Base-by-base conservation (phyloP, 2,113 vertebrate species). In the Muscicapa adusta region DNA sequence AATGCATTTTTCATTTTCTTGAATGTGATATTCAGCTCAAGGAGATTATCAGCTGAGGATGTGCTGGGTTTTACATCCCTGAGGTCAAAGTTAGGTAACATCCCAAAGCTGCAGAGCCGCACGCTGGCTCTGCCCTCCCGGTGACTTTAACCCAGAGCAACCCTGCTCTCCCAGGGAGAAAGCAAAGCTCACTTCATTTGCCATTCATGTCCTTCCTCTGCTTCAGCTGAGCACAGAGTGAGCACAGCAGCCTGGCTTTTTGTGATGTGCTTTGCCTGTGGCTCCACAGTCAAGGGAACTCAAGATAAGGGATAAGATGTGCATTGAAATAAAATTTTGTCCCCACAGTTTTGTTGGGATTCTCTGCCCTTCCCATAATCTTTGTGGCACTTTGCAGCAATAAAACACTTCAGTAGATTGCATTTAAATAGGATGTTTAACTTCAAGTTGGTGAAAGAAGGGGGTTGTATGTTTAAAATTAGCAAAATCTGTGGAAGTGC, bases 1-100 rank as follows among this genome's bases (percentile, higher is more conserved):
- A 92, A 63, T 14, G 23, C n/a, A 10, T 91, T 74, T 96, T 95
- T 76, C 31, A 18, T 90, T 95, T 89, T 85, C 63, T 80, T 79
- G 65, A 33, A 47, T 38, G 36, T 79, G 74, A 70, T 93, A 48
- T n/a, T 79, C 54, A 88, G 62, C 87, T 91, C 54, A n/a, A 36
- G 66, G 74, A 91, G 51, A 63, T 85, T 71, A 85, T 60, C 74
- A 88, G 63, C 67, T 71, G 79, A 57, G 78, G 18, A 48, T 5
- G 12, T 66, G 51, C 62, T 93, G 47, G 73, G 54, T 20, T 93
- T 73, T 56, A 25, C 71, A 40, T 73, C 38, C 31, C 33, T 79
- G 38, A 40, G 62, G 73, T 88, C 75, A 48, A 34, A n/a, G 60
- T 66, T 76, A 47, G 58, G 58, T 76, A 20, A n/a, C 68, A 60